Conservation (phyloP, 2,888 invertebrate species). For the Hypolimnas misippus region DNA sequence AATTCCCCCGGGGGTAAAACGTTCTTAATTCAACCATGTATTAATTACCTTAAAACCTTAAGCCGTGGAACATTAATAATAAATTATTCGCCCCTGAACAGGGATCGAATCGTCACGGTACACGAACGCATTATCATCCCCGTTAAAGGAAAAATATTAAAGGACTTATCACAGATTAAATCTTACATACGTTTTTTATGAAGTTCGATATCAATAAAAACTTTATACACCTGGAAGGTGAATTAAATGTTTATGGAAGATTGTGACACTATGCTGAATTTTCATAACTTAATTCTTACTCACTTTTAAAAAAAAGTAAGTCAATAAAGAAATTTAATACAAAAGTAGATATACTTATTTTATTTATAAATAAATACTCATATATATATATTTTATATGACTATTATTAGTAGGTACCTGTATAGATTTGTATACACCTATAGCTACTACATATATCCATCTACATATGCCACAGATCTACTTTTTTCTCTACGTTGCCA, state of each 20-base stretch:
- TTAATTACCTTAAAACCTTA: constrained; percentile 48
- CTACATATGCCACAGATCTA: too few relatives aligned
- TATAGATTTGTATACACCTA: too few relatives aligned
- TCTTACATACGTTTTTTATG: constrained; percentile 32
- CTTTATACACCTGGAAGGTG: constrained; percentile 31
- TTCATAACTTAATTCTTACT: too few relatives aligned
- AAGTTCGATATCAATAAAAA: constrained; percentile 32
- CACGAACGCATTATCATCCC: constrained; percentile 26
- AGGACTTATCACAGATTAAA: constrained; percentile 35
- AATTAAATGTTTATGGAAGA: background rate
- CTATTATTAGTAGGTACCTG: too few relatives aligned
- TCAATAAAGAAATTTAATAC: too few relatives aligned
- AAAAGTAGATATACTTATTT: too few relatives aligned
- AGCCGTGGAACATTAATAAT: constrained; percentile 48
- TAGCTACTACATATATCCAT: too few relatives aligned
- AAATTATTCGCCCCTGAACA: constrained; percentile 40
- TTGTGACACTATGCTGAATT: too few relatives aligned
- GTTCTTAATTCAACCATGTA: constrained; percentile 44
- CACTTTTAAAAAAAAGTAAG: too few relatives aligned
- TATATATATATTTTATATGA: too few relatives aligned
- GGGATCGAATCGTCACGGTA: constrained; percentile 38
- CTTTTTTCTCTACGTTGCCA: too few relatives aligned
- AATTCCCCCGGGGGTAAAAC: constrained; percentile 71
- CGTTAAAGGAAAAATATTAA: constrained; percentile 30
- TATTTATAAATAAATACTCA: too few relatives aligned